Evolutionary conservation across 2,888 invertebrate species (phyloP).

Genomic region (Callyntrura guangdongensis): DNA sequence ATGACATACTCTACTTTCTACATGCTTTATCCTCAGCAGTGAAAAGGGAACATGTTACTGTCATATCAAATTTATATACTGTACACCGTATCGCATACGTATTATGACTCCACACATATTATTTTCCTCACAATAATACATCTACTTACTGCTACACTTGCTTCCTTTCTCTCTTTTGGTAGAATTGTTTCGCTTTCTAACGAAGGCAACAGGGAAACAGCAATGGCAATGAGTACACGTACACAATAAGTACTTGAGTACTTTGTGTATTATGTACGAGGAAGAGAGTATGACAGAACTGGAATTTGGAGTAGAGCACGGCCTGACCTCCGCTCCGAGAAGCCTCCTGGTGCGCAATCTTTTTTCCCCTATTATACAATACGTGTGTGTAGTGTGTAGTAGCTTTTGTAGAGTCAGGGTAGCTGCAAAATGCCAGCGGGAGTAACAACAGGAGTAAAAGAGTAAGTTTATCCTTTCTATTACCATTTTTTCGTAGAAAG

Average conservation of each 20-base stretch:
- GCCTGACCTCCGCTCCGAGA: constrained; percentile 56
- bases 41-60: not conserved
- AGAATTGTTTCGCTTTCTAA: not conserved
- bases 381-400: not conserved
- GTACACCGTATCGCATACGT: too few species aligned
- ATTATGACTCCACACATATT: too few species aligned
- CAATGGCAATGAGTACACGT: too few species aligned
- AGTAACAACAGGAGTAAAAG: not conserved
- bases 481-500: not conserved
- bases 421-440: not conserved
- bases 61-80: too few species aligned
- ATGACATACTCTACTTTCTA: constrained; percentile 70
- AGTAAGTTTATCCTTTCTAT: not conserved
- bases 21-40: constrained; percentile 1
- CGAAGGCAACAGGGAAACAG: not conserved
- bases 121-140: too few species aligned
- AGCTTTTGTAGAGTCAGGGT: too few species aligned
- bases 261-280: not conserved
- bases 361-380: constrained; percentile 8
- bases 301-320: constrained; percentile 57
- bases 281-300: not conserved
- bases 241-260: too few species aligned
- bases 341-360: constrained; percentile 60
- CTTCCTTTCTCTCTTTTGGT: not conserved
- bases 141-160: too few species aligned